Evolutionary conservation across 1,140 invertebrate genomes (phyloP).

Genomic region (Portunus trituberculatus): DNA sequence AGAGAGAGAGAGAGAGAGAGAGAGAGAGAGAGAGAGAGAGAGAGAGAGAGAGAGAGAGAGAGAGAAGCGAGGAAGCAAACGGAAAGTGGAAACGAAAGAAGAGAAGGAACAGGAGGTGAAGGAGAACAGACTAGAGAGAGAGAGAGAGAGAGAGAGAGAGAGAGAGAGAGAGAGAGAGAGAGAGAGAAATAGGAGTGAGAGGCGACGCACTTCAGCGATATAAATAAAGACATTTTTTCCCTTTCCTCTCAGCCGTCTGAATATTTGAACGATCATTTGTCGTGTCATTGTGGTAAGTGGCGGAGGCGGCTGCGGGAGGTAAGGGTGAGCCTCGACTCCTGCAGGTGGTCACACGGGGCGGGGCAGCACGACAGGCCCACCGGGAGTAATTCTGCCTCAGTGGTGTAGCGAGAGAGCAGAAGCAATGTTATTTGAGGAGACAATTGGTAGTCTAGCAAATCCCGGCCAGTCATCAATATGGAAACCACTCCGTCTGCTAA

Average conservation of each 20-base stretch:
- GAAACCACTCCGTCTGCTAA: constrained; percentile 67
- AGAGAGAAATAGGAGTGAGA: neutral
- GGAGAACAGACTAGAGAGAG: neutral
- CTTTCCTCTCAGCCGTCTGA: constrained; percentile 9
- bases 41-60: neutral
- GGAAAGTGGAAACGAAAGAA: neutral
- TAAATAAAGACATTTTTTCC: constrained; percentile 15
- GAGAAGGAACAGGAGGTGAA: neutral
- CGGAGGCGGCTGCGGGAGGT: neutral
- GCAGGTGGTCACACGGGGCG: neutral
- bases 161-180: neutral
- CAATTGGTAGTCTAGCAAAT: constrained; percentile 69
- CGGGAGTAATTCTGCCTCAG: neutral
- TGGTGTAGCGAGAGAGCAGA: constrained; percentile 44
- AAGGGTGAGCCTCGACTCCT: neutral
- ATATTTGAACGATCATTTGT: constrained; percentile 14
- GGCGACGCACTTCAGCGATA: neutral
- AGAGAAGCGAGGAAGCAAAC: neutral
- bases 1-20: neutral
- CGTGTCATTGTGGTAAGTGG: neutral
- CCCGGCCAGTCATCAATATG: constrained; percentile 68
- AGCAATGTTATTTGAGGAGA: constrained; percentile 70
- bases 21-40: neutral
- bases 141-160: neutral
- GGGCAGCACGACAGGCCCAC: neutral